Base-by-base conservation (phyloP, 2,113 vertebrate species). In the Archocentrus centrarchus region DNA sequence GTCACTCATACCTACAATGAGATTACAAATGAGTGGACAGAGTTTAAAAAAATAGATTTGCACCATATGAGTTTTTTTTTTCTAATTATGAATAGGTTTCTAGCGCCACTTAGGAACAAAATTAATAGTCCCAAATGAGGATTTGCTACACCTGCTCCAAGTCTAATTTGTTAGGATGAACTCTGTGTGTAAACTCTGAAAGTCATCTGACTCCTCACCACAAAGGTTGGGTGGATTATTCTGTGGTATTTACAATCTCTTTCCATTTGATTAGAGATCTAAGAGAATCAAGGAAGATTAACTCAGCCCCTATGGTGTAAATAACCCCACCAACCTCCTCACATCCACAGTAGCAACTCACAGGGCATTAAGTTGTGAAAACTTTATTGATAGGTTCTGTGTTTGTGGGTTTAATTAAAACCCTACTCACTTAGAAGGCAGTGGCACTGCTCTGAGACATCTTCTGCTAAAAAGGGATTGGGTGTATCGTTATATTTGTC, bases 351-450 rank as follows among this genome's bases (percentile, higher is more conserved):
- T 80, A 91, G 87, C 86, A 80, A 77, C 87, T 94, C 91, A 86
- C 92, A 92, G 66, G 81, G 85, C 81, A 92, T 92, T 93, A 89
- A 86, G 84, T 87, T 87, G 87, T 86, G 80, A 93, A 92, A 91
- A 93, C 87, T 94, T 93, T 94, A 93, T 93, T 86, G 75, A 93
- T 91, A 86, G 83, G 55, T 80, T 61, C 70, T 81, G 81, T 89
- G 82, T 94, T 90, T 88, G 44, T 63, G 61, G 84, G 84, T 95
- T 93, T 95, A 94, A 94, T 95, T 94, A 95, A 94, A 91, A 91
- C 73, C 63, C 79, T 84, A 75, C 75, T 88, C 62, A 66, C 84
- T 93, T 85, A 85, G 81, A 89, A 58, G 64, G 24, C n/a, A 57
- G 55, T 84, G 82, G 79, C 82, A 83, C 76, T 58, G 37, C 78